A percentile compares a stretch with the other conserved stretches of the same genome.
phyloP scores from a whole-genome alignment of 2,797 vertebrate species.

The Miichthys miiuy region DNA sequence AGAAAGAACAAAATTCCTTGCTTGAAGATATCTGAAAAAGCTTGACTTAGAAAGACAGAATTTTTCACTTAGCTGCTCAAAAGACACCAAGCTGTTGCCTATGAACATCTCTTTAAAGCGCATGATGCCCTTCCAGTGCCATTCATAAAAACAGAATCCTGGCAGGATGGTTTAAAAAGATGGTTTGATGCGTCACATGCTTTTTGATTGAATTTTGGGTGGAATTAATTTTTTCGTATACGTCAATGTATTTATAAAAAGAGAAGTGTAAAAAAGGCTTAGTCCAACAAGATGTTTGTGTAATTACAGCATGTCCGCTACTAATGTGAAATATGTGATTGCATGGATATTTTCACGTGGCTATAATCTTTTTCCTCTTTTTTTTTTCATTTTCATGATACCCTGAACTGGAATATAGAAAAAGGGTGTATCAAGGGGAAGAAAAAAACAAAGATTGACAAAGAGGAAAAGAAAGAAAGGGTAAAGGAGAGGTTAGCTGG shows the following conservation, averaged over 20 bases:
- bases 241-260: neutral
- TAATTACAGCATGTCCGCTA: neutral
- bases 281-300: neutral
- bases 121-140: too few species aligned
- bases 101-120: too few species aligned
- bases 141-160: too few species aligned
- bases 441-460: slow-evolving; percentile 61
- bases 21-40: too few species aligned
- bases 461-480: slow-evolving; percentile 70
- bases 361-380: slow-evolving; percentile 25
- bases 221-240: neutral
- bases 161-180: too few species aligned
- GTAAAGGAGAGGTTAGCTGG: slow-evolving; percentile 79
- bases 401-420: slow-evolving; percentile 46
- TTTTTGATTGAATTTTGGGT: neutral
- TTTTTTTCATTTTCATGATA: slow-evolving; percentile 53
- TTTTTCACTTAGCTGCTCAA: too few species aligned
- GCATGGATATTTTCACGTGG: slow-evolving; percentile 14
- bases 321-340: slow-evolving; percentile 21
- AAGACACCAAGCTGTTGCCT: too few species aligned
- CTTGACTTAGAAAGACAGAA: too few species aligned
- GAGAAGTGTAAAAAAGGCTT: neutral
- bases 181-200: too few species aligned
- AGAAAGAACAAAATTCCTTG: too few species aligned
- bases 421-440: slow-evolving; percentile 43